Base-by-base conservation (phyloP, 1,140 invertebrate genomes). In the Potamilus streckersoni region DNA sequence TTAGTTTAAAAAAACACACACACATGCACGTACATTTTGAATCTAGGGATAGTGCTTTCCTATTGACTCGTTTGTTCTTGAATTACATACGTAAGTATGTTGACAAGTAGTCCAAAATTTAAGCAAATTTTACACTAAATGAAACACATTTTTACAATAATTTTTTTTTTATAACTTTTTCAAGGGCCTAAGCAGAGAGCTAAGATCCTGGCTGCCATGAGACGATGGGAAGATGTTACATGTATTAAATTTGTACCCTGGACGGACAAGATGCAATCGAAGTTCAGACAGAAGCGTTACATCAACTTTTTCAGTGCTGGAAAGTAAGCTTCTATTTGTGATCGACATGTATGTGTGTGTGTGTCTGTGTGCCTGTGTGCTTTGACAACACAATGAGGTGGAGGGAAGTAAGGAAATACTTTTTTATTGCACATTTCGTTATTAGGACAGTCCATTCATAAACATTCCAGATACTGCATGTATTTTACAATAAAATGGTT, bases 261-360 rank as follows among this genome's bases (percentile, higher is more conserved):
- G 75, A 68, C 64, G 11, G 63, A 67, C 14, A 16, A 61, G n/a
- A 59, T 72, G 27, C 31, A 31, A 15, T 15, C 56, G 16, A 49
- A 74, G 57, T 60, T 60, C 17, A 64, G 65, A 12, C 59, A 69
- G 58, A 38, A 61, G 27, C 17, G 67, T 20, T 74, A 74, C 27
- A 49, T 77, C n/a, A 71, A 63, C 8, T 71, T 77, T 60, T 72
- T 72, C 31, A 77, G 70, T 63, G 75, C 70, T 66, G 75, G 75
- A 60, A 73, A 49, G 75, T 77, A 68, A 13, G n/a, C 49, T 16
- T 23, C 1, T 31, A 31, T 31, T 58, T 69, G 23, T 38, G 27
- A 38, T 31, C 11, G 49, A 12, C 15, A 16, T 11, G 13, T 67
- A n/a, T n/a, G n/a, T n/a, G n/a, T n/a, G n/a, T n/a, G n/a, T n/a